Evolutionary conservation across 2,888 invertebrate species (phyloP).

Genomic region (Baronia brevicornis): DNA sequence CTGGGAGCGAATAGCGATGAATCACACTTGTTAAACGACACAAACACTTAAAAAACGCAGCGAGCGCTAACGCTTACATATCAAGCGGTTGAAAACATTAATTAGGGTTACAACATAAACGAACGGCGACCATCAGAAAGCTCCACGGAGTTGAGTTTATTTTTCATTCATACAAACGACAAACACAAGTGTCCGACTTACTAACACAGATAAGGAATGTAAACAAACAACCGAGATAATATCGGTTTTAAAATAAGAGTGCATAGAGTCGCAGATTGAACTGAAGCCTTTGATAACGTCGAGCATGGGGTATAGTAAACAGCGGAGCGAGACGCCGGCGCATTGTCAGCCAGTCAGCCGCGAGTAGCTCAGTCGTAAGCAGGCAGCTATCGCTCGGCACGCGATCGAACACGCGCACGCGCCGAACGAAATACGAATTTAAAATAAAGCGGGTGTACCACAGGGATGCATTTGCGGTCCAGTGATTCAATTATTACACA

Average conservation of each 20-base stretch:
- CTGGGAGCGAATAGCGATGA: constrained; percentile 29
- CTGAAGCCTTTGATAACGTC: constrained; percentile 43
- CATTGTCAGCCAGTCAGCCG: constrained; percentile 40
- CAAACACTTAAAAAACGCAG: constrained; percentile 29
- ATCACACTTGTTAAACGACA: constrained; percentile 41
- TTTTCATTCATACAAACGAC: constrained; percentile 71
- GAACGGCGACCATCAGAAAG: constrained; percentile 60
- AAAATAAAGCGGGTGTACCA: constrained; percentile 41
- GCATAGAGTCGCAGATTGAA: constrained; percentile 30
- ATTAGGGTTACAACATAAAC: constrained; percentile 68
- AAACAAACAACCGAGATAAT: constrained; percentile 21
- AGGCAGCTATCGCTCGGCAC: constrained; percentile 50
- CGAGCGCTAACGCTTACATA: constrained; percentile 40
- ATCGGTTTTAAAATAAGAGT: constrained; percentile 4
- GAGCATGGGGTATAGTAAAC: constrained; percentile 69
- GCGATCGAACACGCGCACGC: constrained; percentile 44
- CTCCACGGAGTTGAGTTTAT: constrained; percentile 60
- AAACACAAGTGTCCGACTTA: constrained; percentile 66
- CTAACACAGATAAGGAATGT: constrained; percentile 59
- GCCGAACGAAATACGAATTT: constrained; percentile 47
- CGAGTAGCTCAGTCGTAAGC: constrained; percentile 47
- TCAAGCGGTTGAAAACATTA: constrained; percentile 56
- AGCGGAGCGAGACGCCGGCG: constrained; percentile 50
- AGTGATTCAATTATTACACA: constrained; percentile 37
- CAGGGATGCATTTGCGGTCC: constrained; percentile 48